These are phyloP conservation scores for Pyrocoelia pectoralis DNA, from an alignment of 2,888 invertebrate genomes.

Conservation along the genomic window DNA sequence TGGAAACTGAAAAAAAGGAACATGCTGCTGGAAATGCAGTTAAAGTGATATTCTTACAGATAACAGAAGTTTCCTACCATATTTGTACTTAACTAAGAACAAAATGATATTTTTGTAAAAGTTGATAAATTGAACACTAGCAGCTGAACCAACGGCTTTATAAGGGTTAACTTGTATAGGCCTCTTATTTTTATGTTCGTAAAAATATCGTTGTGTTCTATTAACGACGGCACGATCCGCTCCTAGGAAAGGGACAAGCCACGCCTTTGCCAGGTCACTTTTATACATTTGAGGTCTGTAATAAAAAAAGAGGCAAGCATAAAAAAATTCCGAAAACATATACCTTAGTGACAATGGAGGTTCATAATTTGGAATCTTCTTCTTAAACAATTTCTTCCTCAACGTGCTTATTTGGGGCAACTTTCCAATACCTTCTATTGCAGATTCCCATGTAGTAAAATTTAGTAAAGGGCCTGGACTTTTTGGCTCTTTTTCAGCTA, in stretches of 20 bases:
- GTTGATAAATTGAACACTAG: constrained; percentile 61
- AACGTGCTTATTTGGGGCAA: background rate
- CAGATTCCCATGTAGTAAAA: constrained; percentile 90
- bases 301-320: background rate
- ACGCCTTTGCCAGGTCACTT: constrained; percentile 32
- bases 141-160: constrained; percentile 59
- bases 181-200: constrained; percentile 70
- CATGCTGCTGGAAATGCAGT: too few species aligned
- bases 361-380: constrained; percentile 42
- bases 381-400: constrained; percentile 3
- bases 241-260: constrained; percentile 76
- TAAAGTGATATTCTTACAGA: constrained; percentile 53
- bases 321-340: constrained; percentile 55
- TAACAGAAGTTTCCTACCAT: constrained; percentile 71
- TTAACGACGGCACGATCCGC: constrained; percentile 83
- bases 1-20: constrained; percentile 40
- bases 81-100: constrained; percentile 66
- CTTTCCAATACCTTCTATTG: constrained; percentile 73
- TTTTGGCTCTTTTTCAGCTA: constrained; percentile 63
- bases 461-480: constrained; percentile 68
- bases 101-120: constrained; percentile 69
- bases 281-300: constrained; percentile 30
- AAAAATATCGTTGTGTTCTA: constrained; percentile 80
- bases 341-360: constrained; percentile 63
- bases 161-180: constrained; percentile 85